Evolutionary conservation across 2,888 invertebrate species (phyloP).

Genomic region (Platerodrilus igneus): DNA sequence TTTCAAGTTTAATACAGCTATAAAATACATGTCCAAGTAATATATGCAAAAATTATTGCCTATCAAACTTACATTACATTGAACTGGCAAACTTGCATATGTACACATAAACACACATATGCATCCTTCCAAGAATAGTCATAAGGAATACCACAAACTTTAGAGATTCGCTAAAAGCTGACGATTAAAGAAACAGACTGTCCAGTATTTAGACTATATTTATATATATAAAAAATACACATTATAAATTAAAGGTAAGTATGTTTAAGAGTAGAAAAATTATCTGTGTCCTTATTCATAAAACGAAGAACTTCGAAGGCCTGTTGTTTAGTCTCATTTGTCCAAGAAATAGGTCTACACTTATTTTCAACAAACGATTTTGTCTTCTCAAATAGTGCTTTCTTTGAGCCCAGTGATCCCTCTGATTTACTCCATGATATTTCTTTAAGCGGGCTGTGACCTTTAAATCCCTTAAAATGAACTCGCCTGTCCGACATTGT

Average conservation of each 20-base stretch:
- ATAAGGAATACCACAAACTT: too few relatives aligned
- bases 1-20: too few relatives aligned
- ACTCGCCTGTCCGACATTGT: constrained; percentile 42
- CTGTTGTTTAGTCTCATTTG: constrained; percentile 42
- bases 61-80: too few relatives aligned
- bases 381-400: constrained; percentile 1
- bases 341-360: constrained; percentile 38
- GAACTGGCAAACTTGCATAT: too few relatives aligned
- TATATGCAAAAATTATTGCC: too few relatives aligned
- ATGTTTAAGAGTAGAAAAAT: constrained; percentile 36
- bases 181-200: too few relatives aligned
- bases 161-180: too few relatives aligned
- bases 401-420: neutral
- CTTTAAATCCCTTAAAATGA: constrained; percentile 44
- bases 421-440: too few relatives aligned
- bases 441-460: constrained; percentile 43
- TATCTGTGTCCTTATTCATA: constrained; percentile 36
- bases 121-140: too few relatives aligned
- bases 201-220: too few relatives aligned
- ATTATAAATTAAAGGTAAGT: constrained; percentile 35
- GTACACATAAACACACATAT: too few relatives aligned
- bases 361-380: constrained; percentile 10
- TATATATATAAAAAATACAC: neutral
- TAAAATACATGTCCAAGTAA: too few relatives aligned
- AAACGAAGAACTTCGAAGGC: constrained; percentile 43